These are phyloP conservation scores for Archegozetes longisetosus DNA, from an alignment of 1,140 invertebrate species.

Conservation along the genomic window DNA sequence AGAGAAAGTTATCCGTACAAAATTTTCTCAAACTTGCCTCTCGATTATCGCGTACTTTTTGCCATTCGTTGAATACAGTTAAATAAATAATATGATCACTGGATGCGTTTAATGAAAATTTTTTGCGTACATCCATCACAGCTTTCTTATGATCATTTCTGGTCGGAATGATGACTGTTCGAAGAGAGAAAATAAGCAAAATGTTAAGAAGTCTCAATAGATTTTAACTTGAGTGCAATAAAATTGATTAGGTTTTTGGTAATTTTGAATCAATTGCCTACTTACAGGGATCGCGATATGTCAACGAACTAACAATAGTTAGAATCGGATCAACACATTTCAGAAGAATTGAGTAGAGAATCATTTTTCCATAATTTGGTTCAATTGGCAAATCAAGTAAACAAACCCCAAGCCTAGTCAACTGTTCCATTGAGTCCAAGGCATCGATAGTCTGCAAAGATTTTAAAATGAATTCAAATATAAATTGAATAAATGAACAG, in stretches of 20 bases:
- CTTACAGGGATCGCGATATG: conserved; percentile 22
- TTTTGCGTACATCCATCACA: neutral
- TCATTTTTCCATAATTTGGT: conserved; percentile 74
- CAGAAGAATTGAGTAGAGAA: conserved; percentile 73
- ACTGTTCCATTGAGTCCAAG: conserved; percentile 57
- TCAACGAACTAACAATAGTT: conserved; percentile 70
- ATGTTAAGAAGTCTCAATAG: too few species aligned
- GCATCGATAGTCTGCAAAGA: conserved; percentile 57
- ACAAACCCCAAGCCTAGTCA: conserved; percentile 72
- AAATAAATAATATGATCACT: neutral
- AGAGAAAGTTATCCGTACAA: neutral
- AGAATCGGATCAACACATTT: conserved; percentile 87
- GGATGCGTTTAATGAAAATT: neutral
- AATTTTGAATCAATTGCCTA: neutral
- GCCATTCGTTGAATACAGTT: neutral
- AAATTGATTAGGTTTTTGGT: too few species aligned
- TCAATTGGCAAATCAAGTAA: conserved; percentile 76
- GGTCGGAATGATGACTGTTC: neutral
- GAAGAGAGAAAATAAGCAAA: too few species aligned
- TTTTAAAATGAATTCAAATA: neutral
- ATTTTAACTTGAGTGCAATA: too few species aligned
- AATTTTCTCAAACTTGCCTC: neutral
- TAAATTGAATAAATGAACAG: neutral
- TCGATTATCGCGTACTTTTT: neutral
- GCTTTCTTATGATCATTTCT: neutral